Evolutionary conservation across 2,888 invertebrate genomes (phyloP).

Genomic region (Ophion obscuratus): DNA sequence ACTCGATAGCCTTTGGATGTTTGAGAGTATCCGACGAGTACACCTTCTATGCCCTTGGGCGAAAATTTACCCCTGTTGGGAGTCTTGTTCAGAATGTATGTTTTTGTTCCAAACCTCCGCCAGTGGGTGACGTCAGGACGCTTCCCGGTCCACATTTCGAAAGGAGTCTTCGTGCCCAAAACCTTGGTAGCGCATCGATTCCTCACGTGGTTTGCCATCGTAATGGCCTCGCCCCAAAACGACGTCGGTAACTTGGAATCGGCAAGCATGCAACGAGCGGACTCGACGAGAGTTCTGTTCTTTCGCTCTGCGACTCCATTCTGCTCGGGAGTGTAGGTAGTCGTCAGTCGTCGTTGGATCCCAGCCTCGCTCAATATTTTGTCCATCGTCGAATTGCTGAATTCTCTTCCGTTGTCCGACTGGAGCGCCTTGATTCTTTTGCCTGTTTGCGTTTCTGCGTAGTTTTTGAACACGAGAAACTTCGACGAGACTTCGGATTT

Average conservation of each 20-base stretch:
- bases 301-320: constrained; percentile 75
- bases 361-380: no score
- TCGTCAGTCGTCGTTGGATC: no score
- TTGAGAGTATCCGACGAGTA: constrained; percentile 41
- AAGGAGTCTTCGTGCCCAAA: constrained; percentile 18
- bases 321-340: constrained; percentile 58
- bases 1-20: constrained; percentile 46
- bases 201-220: constrained; percentile 51
- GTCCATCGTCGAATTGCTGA: no score
- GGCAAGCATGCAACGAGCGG: constrained; percentile 71
- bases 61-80: constrained; percentile 41
- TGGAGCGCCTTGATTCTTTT: constrained; percentile 67
- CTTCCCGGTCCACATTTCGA: constrained; percentile 11
- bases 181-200: constrained; percentile 53
- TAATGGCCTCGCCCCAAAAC: constrained; percentile 66
- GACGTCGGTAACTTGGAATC: constrained; percentile 64
- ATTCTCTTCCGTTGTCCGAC: not conserved
- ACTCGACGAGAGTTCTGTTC: constrained; percentile 73
- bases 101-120: constrained; percentile 8
- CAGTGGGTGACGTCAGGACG: not conserved
- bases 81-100: constrained; percentile 13
- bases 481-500: constrained; percentile 64
- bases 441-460: constrained; percentile 68
- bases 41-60: constrained; percentile 22
- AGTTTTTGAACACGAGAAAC: constrained; percentile 64